Percentiles rank a stretch among this genome's conserved stretches.
Conservation (phyloP, 2,797 vertebrate species). For the Coranthus polyacanthus region DNA sequence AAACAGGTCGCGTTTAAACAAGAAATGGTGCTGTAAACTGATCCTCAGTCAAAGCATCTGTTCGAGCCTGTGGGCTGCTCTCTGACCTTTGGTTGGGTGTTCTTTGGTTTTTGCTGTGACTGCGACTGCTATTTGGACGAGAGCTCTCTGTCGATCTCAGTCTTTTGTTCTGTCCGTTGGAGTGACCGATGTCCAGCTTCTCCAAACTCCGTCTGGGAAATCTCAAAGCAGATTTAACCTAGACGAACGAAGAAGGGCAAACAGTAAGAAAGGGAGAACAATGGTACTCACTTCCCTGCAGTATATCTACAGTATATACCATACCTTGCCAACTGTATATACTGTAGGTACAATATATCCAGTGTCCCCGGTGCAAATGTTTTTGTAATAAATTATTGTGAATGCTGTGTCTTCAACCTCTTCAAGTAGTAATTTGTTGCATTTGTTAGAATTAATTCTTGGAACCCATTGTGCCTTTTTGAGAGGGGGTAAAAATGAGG, state of each 20-base stretch:
- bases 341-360: no score
- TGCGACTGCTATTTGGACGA: slow-evolving; percentile 62
- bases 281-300: not conserved
- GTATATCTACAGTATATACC: no score
- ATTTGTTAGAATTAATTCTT: no score
- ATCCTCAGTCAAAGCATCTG: not conserved
- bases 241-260: slow-evolving; percentile 2
- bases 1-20: no score
- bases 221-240: slow-evolving; percentile 93
- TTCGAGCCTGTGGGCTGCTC: not conserved
- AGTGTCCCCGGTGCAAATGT: no score
- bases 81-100: slow-evolving; percentile 63
- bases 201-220: slow-evolving; percentile 80
- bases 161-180: slow-evolving; percentile 59
- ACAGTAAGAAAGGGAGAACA: not conserved
- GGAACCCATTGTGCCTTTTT: no score
- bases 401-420: no score
- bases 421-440: no score
- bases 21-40: not conserved
- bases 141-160: slow-evolving; percentile 53
- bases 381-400: no score
- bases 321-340: no score
- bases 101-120: slow-evolving; percentile 57
- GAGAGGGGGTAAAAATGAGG: no score
- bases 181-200: slow-evolving; percentile 48